A percentile compares a stretch with the other conserved stretches of the same genome.
Conservation (phyloP, 2,113 vertebrate genomes). For the Jacana jacana region DNA sequence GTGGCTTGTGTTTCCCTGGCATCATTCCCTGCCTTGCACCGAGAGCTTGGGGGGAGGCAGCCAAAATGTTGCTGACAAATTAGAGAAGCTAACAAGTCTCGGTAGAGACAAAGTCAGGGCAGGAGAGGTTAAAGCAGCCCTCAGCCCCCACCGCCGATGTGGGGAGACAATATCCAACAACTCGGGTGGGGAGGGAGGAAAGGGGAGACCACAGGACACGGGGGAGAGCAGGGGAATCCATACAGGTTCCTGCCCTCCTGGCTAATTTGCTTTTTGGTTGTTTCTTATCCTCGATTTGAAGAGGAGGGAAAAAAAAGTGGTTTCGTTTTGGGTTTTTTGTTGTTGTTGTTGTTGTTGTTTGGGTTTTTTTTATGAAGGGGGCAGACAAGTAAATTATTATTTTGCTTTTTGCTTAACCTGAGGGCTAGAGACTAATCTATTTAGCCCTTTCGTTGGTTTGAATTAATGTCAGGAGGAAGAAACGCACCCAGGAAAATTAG, state of each 20-base stretch:
- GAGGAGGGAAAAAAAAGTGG: background rate
- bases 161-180: background rate
- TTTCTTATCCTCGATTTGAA: background rate
- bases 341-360: no score
- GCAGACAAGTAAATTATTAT: background rate
- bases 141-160: background rate
- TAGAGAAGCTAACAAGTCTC: background rate
- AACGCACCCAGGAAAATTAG: constrained; percentile 22
- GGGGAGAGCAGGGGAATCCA: background rate
- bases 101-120: background rate
- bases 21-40: background rate
- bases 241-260: background rate
- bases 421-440: background rate
- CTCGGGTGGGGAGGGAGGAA: background rate
- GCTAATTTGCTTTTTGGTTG: background rate
- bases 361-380: background rate
- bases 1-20: background rate
- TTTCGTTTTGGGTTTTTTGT: no score
- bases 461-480: constrained; percentile 25
- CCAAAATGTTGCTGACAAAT: background rate
- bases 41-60: background rate
- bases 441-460: background rate
- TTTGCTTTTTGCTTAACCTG: background rate
- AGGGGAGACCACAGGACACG: background rate
- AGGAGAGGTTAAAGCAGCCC: background rate